Percentiles rank a stretch among this genome's conserved stretches.
Conservation (phyloP, 1,140 invertebrate genomes). For the Vanessa atalanta region DNA sequence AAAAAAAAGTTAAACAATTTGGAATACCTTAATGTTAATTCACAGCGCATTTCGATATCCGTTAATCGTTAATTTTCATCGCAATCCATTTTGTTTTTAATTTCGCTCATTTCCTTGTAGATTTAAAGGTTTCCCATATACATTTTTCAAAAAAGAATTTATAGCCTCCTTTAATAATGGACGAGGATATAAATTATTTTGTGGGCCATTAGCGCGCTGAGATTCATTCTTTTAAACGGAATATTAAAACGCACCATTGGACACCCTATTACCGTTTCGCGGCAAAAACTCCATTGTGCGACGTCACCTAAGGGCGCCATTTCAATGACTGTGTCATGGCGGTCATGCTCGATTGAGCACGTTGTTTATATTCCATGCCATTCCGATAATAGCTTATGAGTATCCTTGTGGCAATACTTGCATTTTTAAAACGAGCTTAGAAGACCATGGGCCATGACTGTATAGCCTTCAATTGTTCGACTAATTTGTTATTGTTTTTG, state of each 20-base stretch:
- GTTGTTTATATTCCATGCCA: constrained; percentile 36
- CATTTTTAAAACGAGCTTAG: constrained; percentile 16
- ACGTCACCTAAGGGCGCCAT: constrained; percentile 23
- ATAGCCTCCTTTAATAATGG: constrained; percentile 34
- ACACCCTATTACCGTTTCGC: constrained; percentile 31
- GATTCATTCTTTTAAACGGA: constrained; percentile 46
- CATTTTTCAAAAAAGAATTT: constrained; percentile 21
- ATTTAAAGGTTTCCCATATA: neutral
- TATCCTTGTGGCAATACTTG: constrained; percentile 27
- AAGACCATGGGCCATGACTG: neutral
- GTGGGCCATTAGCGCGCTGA: constrained; percentile 35
- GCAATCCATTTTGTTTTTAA: neutral
- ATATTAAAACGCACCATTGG: constrained; percentile 41
- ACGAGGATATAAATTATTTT: constrained; percentile 39
- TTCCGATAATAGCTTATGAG: constrained; percentile 27
- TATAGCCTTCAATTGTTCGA: too few species aligned
- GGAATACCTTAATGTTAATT: too few species aligned
- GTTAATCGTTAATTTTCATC: neutral
- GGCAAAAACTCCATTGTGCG: constrained; percentile 36
- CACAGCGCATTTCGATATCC: neutral
- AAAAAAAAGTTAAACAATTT: too few species aligned
- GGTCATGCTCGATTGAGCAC: constrained; percentile 39
- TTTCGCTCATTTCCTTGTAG: neutral
- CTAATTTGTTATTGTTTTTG: too few species aligned
- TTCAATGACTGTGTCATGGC: constrained; percentile 32